Percentiles rank a stretch among this genome's conserved stretches.
These are phyloP conservation scores for Nyctibius grandis DNA, from an alignment of 2,797 vertebrate genomes.

Conservation along the genomic window DNA sequence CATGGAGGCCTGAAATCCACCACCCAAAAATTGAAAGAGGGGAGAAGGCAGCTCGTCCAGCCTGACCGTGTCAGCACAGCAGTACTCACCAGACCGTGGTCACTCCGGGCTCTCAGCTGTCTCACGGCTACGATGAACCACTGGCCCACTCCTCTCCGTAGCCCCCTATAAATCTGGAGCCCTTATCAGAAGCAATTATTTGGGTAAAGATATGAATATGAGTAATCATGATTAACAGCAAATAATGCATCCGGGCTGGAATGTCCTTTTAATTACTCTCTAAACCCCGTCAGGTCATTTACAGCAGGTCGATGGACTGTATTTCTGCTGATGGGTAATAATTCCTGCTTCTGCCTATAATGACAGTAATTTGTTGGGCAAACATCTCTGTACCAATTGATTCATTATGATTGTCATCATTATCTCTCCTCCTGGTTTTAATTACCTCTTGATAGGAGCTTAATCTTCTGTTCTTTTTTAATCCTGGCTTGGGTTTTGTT, in stretches of 20 bases:
- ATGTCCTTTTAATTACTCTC: conserved; percentile 52
- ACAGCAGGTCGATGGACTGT: not conserved
- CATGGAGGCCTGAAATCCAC: not conserved
- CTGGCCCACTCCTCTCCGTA: not conserved
- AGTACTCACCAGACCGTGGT: not conserved
- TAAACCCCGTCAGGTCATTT: not conserved
- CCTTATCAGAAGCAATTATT: conserved; percentile 61
- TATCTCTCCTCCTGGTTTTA: conserved; percentile 34
- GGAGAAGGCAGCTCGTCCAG: not conserved
- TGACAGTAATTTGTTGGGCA: conserved; percentile 42
- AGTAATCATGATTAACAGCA: conserved; percentile 25
- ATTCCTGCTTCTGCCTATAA: conserved; percentile 5
- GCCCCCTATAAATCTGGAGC: conserved; percentile 47
- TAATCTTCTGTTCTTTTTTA: conserved; percentile 1
- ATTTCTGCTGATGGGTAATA: conserved; percentile 26
- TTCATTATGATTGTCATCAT: not conserved
- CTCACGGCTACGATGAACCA: not conserved
- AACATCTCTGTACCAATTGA: conserved; percentile 39
- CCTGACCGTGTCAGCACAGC: not conserved
- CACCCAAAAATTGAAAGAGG: not conserved
- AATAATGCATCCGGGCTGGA: conserved; percentile 2
- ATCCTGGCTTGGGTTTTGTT: not conserved
- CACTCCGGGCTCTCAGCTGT: not conserved
- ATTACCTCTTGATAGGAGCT: conserved; percentile 37
- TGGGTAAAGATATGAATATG: conserved; percentile 36